These are phyloP conservation scores for Allolobophora icterica DNA, from an alignment of 2,888 invertebrate species.

Conservation along the genomic window DNA sequence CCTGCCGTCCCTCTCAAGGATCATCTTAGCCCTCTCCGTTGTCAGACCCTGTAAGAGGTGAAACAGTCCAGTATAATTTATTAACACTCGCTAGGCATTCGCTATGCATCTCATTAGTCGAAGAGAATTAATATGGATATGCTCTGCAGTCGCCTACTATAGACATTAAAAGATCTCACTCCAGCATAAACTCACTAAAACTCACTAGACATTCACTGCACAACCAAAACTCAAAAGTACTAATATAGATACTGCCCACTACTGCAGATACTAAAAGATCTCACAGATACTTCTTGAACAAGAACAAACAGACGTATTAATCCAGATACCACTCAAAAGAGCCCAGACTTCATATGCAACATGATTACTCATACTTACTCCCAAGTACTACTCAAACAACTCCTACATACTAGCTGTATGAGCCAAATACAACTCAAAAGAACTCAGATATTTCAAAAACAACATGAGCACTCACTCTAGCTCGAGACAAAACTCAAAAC, in stretches of 20 bases:
- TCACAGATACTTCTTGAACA: neutral
- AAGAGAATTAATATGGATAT: neutral
- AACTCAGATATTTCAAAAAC: too few relatives aligned
- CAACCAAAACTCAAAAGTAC: neutral
- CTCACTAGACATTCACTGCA: neutral
- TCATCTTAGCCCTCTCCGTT: slow-evolving; percentile 52
- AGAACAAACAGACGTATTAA: neutral
- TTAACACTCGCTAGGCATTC: neutral
- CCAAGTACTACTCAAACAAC: too few relatives aligned
- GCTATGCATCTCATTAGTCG: neutral
- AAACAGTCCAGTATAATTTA: neutral
- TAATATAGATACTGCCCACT: too few relatives aligned
- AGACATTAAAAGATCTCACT: neutral
- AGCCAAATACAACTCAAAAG: too few relatives aligned
- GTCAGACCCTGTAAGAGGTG: slow-evolving; percentile 54
- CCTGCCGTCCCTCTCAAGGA: slow-evolving; percentile 59
- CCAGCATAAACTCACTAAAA: neutral
- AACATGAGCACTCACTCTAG: too few relatives aligned
- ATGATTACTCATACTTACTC: too few relatives aligned
- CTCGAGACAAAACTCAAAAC: too few relatives aligned
- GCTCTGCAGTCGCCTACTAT: neutral
- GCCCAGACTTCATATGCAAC: too few relatives aligned
- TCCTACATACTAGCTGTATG: too few relatives aligned
- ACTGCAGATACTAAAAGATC: too few relatives aligned
- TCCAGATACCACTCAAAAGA: too few relatives aligned